Conservation (phyloP, 1,140 invertebrate genomes). For the Halesus radiatus region DNA sequence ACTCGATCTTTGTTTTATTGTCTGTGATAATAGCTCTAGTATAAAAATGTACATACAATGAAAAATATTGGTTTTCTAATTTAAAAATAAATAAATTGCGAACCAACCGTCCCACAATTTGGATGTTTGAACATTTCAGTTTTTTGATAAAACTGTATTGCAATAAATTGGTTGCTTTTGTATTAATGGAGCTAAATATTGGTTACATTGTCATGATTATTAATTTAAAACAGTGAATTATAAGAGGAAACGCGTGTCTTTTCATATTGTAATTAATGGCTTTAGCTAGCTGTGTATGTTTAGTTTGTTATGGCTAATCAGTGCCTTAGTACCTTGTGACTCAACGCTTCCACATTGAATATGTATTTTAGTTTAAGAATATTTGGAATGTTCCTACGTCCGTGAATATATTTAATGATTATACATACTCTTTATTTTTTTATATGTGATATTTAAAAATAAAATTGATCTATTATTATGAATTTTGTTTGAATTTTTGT, state of each 20-base stretch:
- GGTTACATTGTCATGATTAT: too few species aligned
- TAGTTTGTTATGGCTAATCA: background rate
- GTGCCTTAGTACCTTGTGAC: conserved; percentile 1
- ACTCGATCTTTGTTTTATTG: background rate
- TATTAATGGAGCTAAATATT: too few species aligned
- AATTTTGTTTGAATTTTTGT: background rate
- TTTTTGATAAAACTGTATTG: too few species aligned
- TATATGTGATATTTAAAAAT: conserved; percentile 27
- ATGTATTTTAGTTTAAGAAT: conserved; percentile 1
- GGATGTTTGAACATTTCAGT: too few species aligned
- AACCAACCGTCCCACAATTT: too few species aligned
- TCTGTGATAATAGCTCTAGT: conserved; percentile 13
- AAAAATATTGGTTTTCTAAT: too few species aligned
- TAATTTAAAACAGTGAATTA: too few species aligned
- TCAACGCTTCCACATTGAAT: background rate
- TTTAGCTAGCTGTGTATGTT: too few species aligned
- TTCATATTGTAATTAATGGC: too few species aligned
- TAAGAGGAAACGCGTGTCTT: too few species aligned
- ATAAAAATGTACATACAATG: conserved; percentile 6
- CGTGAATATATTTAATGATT: conserved; percentile 8
- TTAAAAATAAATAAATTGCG: too few species aligned
- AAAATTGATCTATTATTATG: conserved; percentile 14
- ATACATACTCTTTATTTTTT: background rate
- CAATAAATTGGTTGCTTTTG: too few species aligned
- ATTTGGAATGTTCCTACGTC: conserved; percentile 26